Evolutionary conservation across 2,888 invertebrate genomes (phyloP).

Genomic region (Tuberolachnus salignus): DNA sequence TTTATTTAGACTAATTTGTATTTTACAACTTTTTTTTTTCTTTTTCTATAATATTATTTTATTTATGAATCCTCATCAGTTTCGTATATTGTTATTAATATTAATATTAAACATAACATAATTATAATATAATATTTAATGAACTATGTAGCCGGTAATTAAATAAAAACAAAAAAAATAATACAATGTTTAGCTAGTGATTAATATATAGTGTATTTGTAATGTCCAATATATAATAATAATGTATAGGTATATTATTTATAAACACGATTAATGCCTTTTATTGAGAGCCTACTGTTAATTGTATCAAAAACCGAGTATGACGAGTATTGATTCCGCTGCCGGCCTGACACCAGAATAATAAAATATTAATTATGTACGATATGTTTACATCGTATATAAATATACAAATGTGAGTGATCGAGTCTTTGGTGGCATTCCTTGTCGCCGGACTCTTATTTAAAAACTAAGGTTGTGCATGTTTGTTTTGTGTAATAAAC

Average conservation of each 20-base stretch:
- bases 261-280: constrained; percentile 32
- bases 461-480: constrained; percentile 53
- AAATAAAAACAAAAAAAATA: not conserved
- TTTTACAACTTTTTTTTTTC: constrained; percentile 29
- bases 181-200: not conserved
- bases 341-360: not conserved
- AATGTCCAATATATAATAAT: constrained; percentile 7
- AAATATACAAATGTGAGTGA: constrained; percentile 36
- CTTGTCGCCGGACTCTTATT: not conserved
- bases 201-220: constrained; percentile 6
- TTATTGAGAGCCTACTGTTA: not conserved
- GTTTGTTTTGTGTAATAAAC: constrained; percentile 30
- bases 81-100: constrained; percentile 14
- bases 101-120: constrained; percentile 25
- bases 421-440: not conserved
- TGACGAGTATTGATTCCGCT: not conserved
- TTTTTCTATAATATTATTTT: constrained; percentile 29
- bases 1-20: constrained; percentile 48
- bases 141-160: constrained; percentile 5
- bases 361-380: constrained; percentile 18
- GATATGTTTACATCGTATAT: constrained; percentile 5
- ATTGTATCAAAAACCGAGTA: constrained; percentile 10
- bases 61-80: constrained; percentile 33
- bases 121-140: constrained; percentile 2
- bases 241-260: not conserved